Evolutionary conservation across 2,888 invertebrate species (phyloP), one percentile per base, ranked within the genome.

Genomic region (Melinaea menophilus): DNA sequence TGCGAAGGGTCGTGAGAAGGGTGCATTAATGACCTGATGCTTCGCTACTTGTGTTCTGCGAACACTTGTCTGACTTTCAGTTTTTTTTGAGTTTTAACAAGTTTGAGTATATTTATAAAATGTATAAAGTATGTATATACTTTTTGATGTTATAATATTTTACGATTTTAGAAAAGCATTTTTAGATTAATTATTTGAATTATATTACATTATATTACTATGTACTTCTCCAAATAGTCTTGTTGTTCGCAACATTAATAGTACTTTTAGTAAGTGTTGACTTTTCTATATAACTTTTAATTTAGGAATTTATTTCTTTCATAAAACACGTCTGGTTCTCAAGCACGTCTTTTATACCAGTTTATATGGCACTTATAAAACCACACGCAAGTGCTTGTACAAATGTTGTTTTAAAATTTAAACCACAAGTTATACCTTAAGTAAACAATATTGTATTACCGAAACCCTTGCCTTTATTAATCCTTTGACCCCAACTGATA

Each of bases 11-110:
- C 75, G 72, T 64, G 74, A 73, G 73, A 22, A 22, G 88, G 88
- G 88, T 88, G 88, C 88, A 88, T 88, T 88, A 89, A 89, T 89
- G 87, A 86, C 79, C 76, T 79, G 51, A 51, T 51, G 31, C 74
- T 66, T 69, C 66, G 69, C 71, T 72, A 66, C 71, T 71, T 73
- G 69, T 69, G 65, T 71, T 69, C 66, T 70, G 72, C 75, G 78
- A 78, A 76, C 76, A 79, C 77, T 78, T 76, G 72, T 73, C 71
- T 75, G 74, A 75, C 76, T 78, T 71, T 71, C 69, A 72, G 73
- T 72, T 79, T 79, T 78, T 78, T 79, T 72, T 73, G 77, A 78
- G 73, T 78, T 77, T 70, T 78, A 77, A 79, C 76, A 80, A 11
- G 41, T 41, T 41, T 41, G 41, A 81, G 77, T 78, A 82, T 80